Base-by-base conservation (phyloP, 2,888 invertebrate genomes). In the Apamea anceps region DNA sequence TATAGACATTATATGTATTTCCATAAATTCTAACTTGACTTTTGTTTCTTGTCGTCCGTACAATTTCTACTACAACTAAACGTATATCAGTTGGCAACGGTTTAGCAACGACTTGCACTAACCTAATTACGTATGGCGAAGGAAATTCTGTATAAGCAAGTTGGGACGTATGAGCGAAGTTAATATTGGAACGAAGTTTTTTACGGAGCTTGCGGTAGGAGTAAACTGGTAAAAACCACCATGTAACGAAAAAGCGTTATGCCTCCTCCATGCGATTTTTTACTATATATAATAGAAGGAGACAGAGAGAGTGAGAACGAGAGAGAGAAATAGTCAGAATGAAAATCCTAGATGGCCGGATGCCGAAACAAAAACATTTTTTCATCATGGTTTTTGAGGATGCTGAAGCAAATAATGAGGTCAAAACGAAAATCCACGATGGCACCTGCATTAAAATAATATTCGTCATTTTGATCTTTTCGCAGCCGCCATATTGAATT, bases 41-140 rank as follows among this genome's bases (percentile, higher is more conserved):
- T n/a, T n/a, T n/a, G n/a, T n/a, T n/a, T n/a, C n/a, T n/a, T n/a
- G n/a, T n/a, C n/a, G n/a, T n/a, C n/a, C n/a, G n/a, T n/a, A n/a
- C n/a, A n/a, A n/a, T n/a, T n/a, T n/a, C n/a, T n/a, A n/a, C n/a
- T n/a, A n/a, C n/a, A n/a, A n/a, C n/a, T n/a, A n/a, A n/a, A n/a
- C n/a, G 28, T 81, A 81, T 60, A 72, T 77, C 73, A 77, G 60
- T 2, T 28, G 67, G 63, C 1, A 72, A 85, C 70, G 32, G 42
- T 25, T 82, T 48, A 45, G 25, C 60, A 68, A 54, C 37, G 60
- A 74, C 57, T 63, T 72, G 66, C 54, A 67, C 18, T 72, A 67
- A 85, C 54, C 45, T 7, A 65, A 65, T 81, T 84, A 81, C 57
- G 3, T 51, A 63, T 28, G n/a, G 57, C 57, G 51, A 77, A 28